Percentiles rank a stretch among this genome's conserved stretches.
Evolutionary conservation across 2,113 vertebrate genomes (phyloP).

Genomic region (Sigmodon hispidus): DNA sequence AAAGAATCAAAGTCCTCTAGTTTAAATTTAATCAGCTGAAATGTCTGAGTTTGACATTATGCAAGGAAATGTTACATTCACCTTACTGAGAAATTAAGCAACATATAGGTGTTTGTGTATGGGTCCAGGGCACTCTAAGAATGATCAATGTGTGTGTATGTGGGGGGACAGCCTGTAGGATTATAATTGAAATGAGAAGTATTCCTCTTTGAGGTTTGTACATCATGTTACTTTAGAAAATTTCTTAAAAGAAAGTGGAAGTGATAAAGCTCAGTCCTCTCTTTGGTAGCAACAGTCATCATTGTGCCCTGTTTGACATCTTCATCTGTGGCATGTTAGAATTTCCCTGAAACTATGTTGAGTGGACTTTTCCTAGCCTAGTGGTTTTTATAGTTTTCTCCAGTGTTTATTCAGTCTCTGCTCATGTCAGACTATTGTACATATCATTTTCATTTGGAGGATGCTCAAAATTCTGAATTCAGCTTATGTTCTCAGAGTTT

Average conservation of each 20-base stretch:
- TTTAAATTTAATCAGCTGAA: constrained; percentile 72
- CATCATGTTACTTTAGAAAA: constrained; percentile 21
- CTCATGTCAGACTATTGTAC: not conserved
- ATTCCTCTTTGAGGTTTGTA: constrained; percentile 42
- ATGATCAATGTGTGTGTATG: not conserved
- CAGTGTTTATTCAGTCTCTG: constrained; percentile 17
- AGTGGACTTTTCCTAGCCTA: too few species aligned
- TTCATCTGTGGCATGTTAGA: not conserved
- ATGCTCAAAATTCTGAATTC: constrained; percentile 7
- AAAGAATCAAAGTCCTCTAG: constrained; percentile 69
- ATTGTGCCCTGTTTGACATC: not conserved
- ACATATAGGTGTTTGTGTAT: constrained; percentile 74
- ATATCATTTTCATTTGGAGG: not conserved
- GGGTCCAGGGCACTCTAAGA: constrained; percentile 39
- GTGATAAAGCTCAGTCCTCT: too few species aligned
- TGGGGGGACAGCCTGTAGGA: too few species aligned
- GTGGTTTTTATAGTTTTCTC: too few species aligned
- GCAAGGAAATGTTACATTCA: constrained; percentile 63
- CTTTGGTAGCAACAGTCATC: not conserved
- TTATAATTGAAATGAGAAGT: not conserved
- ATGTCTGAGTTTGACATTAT: constrained; percentile 37
- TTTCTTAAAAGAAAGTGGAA: not conserved
- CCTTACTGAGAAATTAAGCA: constrained; percentile 67
- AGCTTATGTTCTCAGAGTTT: not conserved
- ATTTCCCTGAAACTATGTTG: too few species aligned